Evolutionary conservation across 2,888 invertebrate species (phyloP), one percentile per base, ranked within the genome.

Genomic region (Cataglyphis cursor): DNA sequence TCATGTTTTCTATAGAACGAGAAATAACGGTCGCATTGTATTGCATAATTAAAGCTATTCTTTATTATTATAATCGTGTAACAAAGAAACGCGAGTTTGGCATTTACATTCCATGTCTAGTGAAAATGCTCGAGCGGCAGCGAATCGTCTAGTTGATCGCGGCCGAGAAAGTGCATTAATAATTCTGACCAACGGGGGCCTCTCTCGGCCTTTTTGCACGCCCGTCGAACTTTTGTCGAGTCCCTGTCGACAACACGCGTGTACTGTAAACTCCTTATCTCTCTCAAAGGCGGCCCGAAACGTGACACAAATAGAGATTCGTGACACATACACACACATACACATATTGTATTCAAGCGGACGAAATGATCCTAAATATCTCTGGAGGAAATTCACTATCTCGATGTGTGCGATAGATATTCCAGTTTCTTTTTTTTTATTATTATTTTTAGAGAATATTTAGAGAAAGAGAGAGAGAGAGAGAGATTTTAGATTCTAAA

Each of bases 111-210:
- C 18, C 57, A 5, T 18, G 9, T 21, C 35, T 15, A 35, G n/a
- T 1, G 35, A 51, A n/a, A 8, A 51, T 41, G 28, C 31, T 41
- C n/a, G 68, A 44, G 57, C 51, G 62, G 21, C 21, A 18, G 48
- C 10, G 21, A 21, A 51, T 68, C 48, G 28, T 64, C 64, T 64
- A 73, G 59, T 57, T 21, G 38, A 31, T 35, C 38, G 70, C n/a
- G 38, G 54, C 24, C 74, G 78, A 68, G 87, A 87, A 87, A 87
- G 83, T 62, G 51, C 81, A 87, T 87, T 85, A 87, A 85, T 74
- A 81, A 87, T 85, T 83, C 73, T 65, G 75, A 61, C 31, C 28
- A 38, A 57, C 48, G 8, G 28, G 21, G 24, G 9, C 0, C 31
- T 35, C 31, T 35, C 18, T 51, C 51, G 18, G 15, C 24, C 18